Base-by-base conservation (phyloP, 2,113 vertebrate species). In the Scortum barcoo region DNA sequence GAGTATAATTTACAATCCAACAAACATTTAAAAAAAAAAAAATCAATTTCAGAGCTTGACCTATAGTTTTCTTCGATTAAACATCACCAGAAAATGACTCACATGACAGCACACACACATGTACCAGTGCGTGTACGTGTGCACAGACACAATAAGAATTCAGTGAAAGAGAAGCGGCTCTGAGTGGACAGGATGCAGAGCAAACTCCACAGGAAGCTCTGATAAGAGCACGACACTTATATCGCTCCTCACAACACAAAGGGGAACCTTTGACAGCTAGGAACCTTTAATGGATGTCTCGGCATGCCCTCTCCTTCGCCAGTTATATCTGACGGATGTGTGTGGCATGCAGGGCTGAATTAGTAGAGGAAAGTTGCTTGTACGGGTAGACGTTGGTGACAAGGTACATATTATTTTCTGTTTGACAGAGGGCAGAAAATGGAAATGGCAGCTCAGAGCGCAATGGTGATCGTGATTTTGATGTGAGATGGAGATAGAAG, bases 231-330 rank as follows among this genome's bases (percentile, higher is more conserved):
- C 90, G 77, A 93, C 92, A 93, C 91, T 91, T 92, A 92, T 92
- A 93, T 85, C 74, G 86, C 89, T 93, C 89, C 94, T 92, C 86
- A 86, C 68, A 87, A 90, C 88, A 94, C 94, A 94, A 94, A 94
- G 88, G 91, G 91, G 92, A 94, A 94, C 93, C 92, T 94, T 94
- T 94, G 94, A 94, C 92, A 94, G 94, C 93, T 90, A 89, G 91
- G 86, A 93, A 93, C 93, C 91, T 91, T 93, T 94, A 94, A 94
- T 94, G 93, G 94, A 92, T 89, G 92, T 93, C 93, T 93, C 88
- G 87, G 92, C 90, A 92, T 83, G 92, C 81, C 88, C 82, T 91
- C 90, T 93, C 90, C 90, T 88, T 75, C 72, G 53, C 87, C 85
- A 82, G 86, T 90, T 91, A 86, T 78, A 87, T 92, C 84, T 93